phyloP scores from a whole-genome alignment of 2,797 vertebrate genomes.

The Monodelphis domestica region DNA sequence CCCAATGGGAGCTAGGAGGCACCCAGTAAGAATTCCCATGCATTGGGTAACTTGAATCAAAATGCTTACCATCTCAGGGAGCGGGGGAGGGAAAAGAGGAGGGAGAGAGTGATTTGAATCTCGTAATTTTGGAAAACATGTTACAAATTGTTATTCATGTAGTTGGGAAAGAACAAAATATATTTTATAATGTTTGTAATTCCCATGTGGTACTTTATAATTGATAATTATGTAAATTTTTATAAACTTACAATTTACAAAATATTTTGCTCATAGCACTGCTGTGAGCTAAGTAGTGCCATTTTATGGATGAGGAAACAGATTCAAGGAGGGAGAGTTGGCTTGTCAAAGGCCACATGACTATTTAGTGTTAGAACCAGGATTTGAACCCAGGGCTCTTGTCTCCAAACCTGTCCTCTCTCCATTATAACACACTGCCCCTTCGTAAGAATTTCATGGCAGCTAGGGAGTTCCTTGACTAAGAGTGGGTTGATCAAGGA shows the following conservation, averaged over 20 bases:
- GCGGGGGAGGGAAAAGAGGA: too few species aligned
- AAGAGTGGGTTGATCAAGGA: neutral
- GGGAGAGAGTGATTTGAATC: too few species aligned
- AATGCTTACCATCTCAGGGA: too few species aligned
- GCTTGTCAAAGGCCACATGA: too few species aligned
- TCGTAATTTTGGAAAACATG: too few species aligned
- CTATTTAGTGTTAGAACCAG: neutral
- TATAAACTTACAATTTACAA: neutral
- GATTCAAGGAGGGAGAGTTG: neutral
- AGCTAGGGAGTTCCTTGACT: neutral
- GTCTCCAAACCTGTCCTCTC: neutral
- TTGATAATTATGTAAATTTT: neutral
- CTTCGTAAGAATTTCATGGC: too few species aligned
- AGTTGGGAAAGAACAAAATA: too few species aligned
- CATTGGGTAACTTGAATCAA: too few species aligned
- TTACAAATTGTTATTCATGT: too few species aligned
- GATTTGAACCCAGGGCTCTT: neutral
- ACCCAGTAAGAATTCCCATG: too few species aligned
- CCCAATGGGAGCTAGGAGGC: neutral
- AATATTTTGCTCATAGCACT: neutral
- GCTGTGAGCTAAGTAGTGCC: neutral
- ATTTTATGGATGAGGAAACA: neutral
- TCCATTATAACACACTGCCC: neutral
- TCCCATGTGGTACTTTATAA: neutral
- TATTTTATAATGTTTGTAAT: neutral